Evolutionary conservation across 2,888 invertebrate species (phyloP).

Genomic region (Aphrophora alni): DNA sequence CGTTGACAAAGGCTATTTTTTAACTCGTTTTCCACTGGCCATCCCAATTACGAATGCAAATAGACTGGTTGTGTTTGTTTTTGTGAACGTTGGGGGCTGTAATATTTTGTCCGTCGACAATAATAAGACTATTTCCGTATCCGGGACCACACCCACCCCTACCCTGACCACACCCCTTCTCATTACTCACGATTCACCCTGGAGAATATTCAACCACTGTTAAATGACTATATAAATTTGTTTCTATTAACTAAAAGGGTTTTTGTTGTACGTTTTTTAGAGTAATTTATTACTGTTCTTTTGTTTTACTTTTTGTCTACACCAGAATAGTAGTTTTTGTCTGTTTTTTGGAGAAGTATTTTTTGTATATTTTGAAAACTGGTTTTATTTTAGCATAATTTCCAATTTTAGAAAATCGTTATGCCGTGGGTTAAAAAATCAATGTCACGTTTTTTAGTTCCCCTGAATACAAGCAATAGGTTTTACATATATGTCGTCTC

Average conservation of each 20-base stretch:
- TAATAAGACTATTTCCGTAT: constrained; percentile 9
- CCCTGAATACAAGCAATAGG: too few relatives aligned
- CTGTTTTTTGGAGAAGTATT: too few relatives aligned
- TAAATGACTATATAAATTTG: not conserved
- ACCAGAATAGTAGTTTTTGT: too few relatives aligned
- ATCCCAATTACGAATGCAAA: constrained; percentile 2
- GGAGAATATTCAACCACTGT: not conserved
- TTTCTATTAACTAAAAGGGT: not conserved
- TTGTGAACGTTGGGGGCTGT: not conserved
- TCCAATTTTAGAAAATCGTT: too few relatives aligned
- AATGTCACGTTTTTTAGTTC: too few relatives aligned
- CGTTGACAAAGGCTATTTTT: not conserved
- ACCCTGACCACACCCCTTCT: not conserved
- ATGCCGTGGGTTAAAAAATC: too few relatives aligned
- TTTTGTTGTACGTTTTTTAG: not conserved
- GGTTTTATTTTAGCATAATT: too few relatives aligned
- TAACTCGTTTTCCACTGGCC: not conserved
- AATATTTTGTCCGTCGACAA: not conserved
- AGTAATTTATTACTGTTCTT: not conserved
- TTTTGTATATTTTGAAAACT: too few relatives aligned
- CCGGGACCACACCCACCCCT: not conserved
- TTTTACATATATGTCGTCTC: too few relatives aligned
- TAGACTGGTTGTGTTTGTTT: not conserved
- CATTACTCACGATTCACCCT: not conserved
- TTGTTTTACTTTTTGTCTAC: too few relatives aligned